A percentile compares a stretch with the other conserved stretches of the same genome.
phyloP scores from a whole-genome alignment of 2,888 invertebrate species.

The Morpho deidamia region DNA sequence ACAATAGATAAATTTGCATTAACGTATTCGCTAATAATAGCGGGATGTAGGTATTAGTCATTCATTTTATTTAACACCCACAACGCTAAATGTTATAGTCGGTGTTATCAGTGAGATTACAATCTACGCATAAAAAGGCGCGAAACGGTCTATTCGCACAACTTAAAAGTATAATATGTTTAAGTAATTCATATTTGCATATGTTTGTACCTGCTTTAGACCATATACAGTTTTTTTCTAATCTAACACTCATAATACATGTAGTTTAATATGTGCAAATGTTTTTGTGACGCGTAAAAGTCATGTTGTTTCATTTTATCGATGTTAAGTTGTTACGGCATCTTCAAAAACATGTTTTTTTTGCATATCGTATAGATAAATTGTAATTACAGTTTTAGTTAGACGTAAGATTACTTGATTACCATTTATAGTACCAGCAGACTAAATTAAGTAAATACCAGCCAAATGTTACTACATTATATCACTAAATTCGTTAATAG shows the following conservation, averaged over 20 bases:
- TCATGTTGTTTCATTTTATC: slow-evolving; percentile 6
- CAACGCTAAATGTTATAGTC: slow-evolving; percentile 19
- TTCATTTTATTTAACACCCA: slow-evolving; percentile 32
- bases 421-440: too few species aligned
- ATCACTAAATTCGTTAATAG: too few species aligned
- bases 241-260: not conserved
- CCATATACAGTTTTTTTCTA: not conserved
- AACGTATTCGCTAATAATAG: slow-evolving; percentile 28
- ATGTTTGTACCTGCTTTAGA: not conserved
- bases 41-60: slow-evolving; percentile 31
- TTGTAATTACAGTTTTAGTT: too few species aligned
- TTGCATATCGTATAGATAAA: not conserved
- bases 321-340: not conserved
- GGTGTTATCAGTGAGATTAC: slow-evolving; percentile 26
- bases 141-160: slow-evolving; percentile 22
- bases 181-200: slow-evolving; percentile 5
- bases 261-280: not conserved
- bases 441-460: too few species aligned
- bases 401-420: too few species aligned
- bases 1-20: slow-evolving; percentile 28
- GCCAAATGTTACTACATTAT: too few species aligned
- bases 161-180: not conserved
- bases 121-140: slow-evolving; percentile 25
- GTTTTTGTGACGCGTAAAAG: slow-evolving; percentile 5
- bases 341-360: not conserved